Percentiles rank a stretch among this genome's conserved stretches.
Conservation (phyloP, 1,140 invertebrate species). For the Bombus picipes region DNA sequence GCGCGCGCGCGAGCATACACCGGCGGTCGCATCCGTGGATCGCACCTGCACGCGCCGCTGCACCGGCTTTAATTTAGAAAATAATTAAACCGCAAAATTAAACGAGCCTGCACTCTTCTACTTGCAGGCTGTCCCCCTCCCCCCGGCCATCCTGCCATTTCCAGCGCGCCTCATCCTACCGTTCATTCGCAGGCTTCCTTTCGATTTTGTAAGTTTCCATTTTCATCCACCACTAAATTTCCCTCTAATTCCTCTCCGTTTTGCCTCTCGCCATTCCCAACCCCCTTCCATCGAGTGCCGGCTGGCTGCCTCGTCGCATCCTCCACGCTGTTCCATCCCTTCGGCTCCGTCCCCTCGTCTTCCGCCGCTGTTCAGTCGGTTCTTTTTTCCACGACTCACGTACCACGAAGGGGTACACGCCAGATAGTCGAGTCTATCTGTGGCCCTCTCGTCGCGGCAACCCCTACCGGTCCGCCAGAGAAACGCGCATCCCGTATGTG, state of each 20-base stretch:
- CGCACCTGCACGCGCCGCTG: conserved; percentile 4
- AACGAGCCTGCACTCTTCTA: conserved; percentile 55
- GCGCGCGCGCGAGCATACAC: neutral
- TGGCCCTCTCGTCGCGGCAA: neutral
- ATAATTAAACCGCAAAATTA: conserved; percentile 79
- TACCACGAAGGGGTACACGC: neutral
- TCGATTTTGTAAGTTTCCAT: conserved; percentile 1
- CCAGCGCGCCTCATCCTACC: neutral
- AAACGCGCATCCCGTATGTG: neutral
- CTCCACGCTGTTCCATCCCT: neutral
- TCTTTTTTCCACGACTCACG: conserved; percentile 21
- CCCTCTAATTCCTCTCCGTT: neutral
- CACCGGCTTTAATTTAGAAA: conserved; percentile 77
- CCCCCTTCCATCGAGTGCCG: conserved; percentile 22
- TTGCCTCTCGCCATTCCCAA: too few relatives aligned
- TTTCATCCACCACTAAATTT: conserved; percentile 1
- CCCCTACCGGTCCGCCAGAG: neutral
- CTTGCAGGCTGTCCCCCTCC: conserved; percentile 45
- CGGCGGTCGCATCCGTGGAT: neutral
- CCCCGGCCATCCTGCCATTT: neutral
- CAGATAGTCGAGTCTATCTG: conserved; percentile 24
- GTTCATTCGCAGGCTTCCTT: conserved; percentile 5
- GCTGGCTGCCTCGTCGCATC: neutral
- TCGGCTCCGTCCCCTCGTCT: neutral
- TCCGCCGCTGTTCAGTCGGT: neutral